A percentile compares a stretch with the other conserved stretches of the same genome.
Evolutionary conservation across 2,797 vertebrate species (phyloP).

Genomic region (Urophycis tenuis): DNA sequence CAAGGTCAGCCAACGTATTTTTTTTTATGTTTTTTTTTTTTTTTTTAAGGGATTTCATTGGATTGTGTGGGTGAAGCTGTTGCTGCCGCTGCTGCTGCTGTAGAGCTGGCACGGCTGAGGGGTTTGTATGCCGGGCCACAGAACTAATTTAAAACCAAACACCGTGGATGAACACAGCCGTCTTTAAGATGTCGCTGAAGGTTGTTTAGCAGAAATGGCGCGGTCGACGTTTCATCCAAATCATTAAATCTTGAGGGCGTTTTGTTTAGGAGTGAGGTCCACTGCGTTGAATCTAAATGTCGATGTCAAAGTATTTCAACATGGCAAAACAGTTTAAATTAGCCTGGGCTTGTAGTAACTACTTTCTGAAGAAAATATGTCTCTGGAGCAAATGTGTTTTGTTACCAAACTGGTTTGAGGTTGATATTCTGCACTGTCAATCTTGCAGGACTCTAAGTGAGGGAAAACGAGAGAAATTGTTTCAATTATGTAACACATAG

Average conservation of each 20-base stretch:
- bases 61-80: conserved; percentile 7
- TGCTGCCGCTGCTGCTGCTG: conserved; percentile 3
- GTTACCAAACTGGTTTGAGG: not conserved
- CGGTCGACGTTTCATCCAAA: not conserved
- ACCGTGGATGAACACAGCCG: not conserved
- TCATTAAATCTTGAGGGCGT: not conserved
- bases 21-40: conserved; percentile 3
- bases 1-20: conserved; percentile 68
- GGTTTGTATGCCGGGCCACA: conserved; percentile 10
- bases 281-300: too few relatives aligned
- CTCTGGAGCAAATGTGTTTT: not conserved
- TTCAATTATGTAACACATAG: not conserved
- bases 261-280: not conserved
- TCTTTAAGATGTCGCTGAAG: not conserved
- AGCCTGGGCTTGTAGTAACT: not conserved
- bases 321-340: not conserved
- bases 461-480: not conserved
- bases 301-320: not conserved
- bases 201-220: not conserved
- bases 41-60: not conserved
- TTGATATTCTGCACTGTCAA: too few relatives aligned
- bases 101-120: conserved; percentile 1
- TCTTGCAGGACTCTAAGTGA: too few relatives aligned
- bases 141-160: conserved; percentile 4
- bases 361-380: not conserved